Base-by-base conservation (phyloP, 2,797 vertebrate genomes). In the Danio aesculapii region DNA sequence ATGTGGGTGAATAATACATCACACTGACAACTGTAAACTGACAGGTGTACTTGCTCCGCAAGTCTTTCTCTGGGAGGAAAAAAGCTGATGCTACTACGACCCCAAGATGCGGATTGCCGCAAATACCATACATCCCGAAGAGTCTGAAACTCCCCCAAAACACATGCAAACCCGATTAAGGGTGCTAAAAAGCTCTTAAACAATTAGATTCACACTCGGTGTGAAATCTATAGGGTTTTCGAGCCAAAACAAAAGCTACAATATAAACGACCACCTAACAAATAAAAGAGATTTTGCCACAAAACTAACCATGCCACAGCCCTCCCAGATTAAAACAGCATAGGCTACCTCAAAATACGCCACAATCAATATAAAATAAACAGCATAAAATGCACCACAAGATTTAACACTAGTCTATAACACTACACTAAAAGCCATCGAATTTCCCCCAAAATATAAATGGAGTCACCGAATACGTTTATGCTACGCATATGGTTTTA, bases 1-100 rank as follows among this genome's bases (percentile, higher is more conserved):
- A 30, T 17, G 5, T 57, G 41, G 41, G 44, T 14, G 50, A 73
- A 57, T 57, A 50, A 52, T 17, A 13, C 64, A 14, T 47, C 53
- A 49, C 3, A 43, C 21, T 17, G 14, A 11, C 57, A 52, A 67
- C 4, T 16, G 19, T 8, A 44, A 73, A 69, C 53, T 66, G 72
- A 80, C 77, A 84, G 68, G 77, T 82, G 63, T 41, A 66, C 11
- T 17, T 44, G 59, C 43, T 64, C 19, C 43, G 43, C 43, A 11
- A 64, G 19, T 57, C 57, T 69, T 47, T 68, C 59, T 46, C 43
- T 46, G 17, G 49, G 47, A 76, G 59, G 69, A 55, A 68, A 66
- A 75, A 84, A 66, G 83, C 79, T 86, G 81, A 88, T 86, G 84
- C 84, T 84, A 81, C 86, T 81, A 86, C 86, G 83, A 87, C 86